phyloP scores from a whole-genome alignment of 2,113 vertebrate genomes.

The Upupa epops region DNA sequence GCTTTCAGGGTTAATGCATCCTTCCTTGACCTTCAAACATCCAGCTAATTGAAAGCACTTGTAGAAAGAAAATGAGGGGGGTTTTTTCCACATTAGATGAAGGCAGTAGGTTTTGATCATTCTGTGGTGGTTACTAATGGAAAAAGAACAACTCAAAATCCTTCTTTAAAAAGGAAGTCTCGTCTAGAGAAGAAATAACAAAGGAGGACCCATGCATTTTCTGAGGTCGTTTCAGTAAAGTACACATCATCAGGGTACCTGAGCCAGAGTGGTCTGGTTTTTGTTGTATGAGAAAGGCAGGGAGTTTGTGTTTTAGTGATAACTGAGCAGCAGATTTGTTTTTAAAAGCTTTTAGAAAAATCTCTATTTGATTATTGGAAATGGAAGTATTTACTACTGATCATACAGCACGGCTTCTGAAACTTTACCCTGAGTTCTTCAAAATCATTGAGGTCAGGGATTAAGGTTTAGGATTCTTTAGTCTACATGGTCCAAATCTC shows the following conservation, averaged over 20 bases:
- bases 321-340: background rate
- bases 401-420: background rate
- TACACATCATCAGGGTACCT: background rate
- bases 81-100: background rate
- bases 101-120: background rate
- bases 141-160: background rate
- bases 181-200: background rate
- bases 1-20: accelerated
- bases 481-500: background rate
- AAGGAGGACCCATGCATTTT: background rate
- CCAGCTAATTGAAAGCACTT: background rate
- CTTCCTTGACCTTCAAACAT: background rate
- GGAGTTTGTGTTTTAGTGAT: background rate
- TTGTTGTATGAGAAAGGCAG: background rate
- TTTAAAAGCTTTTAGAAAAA: background rate
- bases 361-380: background rate
- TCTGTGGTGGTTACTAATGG: background rate
- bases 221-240: background rate
- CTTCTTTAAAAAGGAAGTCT: too few species aligned
- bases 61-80: background rate
- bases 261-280: background rate
- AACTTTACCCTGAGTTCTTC: background rate
- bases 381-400: background rate
- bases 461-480: background rate
- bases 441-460: background rate